Percentiles rank a stretch among this genome's conserved stretches.
Conservation (phyloP, 2,888 invertebrate genomes). For the Drosophila ezoana region DNA sequence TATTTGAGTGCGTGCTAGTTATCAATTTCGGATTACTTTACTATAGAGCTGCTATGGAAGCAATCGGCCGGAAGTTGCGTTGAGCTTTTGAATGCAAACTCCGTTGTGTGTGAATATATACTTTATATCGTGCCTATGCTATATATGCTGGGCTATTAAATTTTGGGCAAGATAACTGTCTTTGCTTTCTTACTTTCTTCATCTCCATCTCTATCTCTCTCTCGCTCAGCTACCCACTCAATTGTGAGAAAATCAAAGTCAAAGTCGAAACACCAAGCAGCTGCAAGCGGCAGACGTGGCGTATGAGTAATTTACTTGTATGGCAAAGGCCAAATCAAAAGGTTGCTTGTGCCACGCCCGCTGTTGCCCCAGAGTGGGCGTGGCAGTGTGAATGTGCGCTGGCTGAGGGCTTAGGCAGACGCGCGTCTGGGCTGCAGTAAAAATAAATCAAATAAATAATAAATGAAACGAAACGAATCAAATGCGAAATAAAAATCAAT, state of each 20-base stretch:
- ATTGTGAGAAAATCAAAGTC: conserved; percentile 50
- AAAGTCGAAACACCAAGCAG: conserved; percentile 28
- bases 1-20: no score
- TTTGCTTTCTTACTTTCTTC: not conserved
- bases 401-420: conserved; percentile 5
- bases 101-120: not conserved
- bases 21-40: no score
- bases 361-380: conserved; percentile 7
- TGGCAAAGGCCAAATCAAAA: conserved; percentile 31
- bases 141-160: not conserved
- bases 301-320: conserved; percentile 70
- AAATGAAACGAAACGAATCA: conserved; percentile 79
- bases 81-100: not conserved
- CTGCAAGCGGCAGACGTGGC: conserved; percentile 42
- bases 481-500: conserved; percentile 81
- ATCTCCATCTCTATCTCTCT: not conserved
- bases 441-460: conserved; percentile 80
- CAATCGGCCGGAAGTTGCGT: not conserved
- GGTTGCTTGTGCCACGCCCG: conserved; percentile 28
- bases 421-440: conserved; percentile 55
- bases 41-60: not conserved
- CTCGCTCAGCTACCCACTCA: not conserved
- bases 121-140: not conserved
- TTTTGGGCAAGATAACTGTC: not conserved
- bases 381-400: not conserved